A percentile compares a stretch with the other conserved stretches of the same genome.
These are phyloP conservation scores for Mystacides longicornis DNA, from an alignment of 2,888 invertebrate species.

Conservation along the genomic window DNA sequence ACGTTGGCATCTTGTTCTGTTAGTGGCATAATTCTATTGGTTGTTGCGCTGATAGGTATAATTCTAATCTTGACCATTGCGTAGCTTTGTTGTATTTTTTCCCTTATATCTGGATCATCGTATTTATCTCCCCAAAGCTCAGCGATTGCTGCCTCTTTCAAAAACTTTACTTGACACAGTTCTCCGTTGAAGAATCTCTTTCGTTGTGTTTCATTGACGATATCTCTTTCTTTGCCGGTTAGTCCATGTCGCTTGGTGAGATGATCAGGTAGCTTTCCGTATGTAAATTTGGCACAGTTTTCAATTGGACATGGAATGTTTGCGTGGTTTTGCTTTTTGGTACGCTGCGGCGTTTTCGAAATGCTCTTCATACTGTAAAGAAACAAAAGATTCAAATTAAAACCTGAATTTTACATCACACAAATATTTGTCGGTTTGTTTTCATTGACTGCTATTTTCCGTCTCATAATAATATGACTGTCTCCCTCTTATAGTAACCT, in stretches of 20 bases:
- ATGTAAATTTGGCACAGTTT: slow-evolving; percentile 47
- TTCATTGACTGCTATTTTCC: not conserved
- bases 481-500: slow-evolving; percentile 15
- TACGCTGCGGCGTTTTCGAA: slow-evolving; percentile 35
- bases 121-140: slow-evolving; percentile 48
- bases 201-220: slow-evolving; percentile 46
- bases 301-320: slow-evolving; percentile 49
- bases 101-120: slow-evolving; percentile 43
- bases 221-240: slow-evolving; percentile 44
- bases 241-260: slow-evolving; percentile 47
- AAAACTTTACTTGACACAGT: slow-evolving; percentile 45
- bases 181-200: slow-evolving; percentile 50
- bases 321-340: slow-evolving; percentile 49
- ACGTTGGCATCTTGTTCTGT: slow-evolving; percentile 49
- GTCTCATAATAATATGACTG: slow-evolving; percentile 3
- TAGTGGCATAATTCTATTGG: slow-evolving; percentile 41
- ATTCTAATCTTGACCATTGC: slow-evolving; percentile 46
- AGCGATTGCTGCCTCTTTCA: slow-evolving; percentile 47
- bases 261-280: slow-evolving; percentile 47
- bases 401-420: not conserved
- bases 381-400: slow-evolving; percentile 1
- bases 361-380: slow-evolving; percentile 18
- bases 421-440: not conserved
- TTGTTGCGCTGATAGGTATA: slow-evolving; percentile 42
- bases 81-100: slow-evolving; percentile 47